phyloP scores from a whole-genome alignment of 2,797 vertebrate genomes.

The Ceyx erithaca region DNA sequence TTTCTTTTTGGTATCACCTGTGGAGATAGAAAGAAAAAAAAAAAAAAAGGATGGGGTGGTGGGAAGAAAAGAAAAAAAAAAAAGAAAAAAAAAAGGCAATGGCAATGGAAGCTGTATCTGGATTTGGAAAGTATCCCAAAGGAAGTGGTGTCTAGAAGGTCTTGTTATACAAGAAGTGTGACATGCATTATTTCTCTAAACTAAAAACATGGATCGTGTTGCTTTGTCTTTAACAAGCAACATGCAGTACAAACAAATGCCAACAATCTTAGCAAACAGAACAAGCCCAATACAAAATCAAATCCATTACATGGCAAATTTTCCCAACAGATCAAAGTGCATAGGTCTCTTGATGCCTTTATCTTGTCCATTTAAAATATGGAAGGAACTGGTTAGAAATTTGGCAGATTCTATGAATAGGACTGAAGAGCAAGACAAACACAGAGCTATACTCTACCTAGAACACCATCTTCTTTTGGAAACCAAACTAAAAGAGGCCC shows the following conservation, averaged over 20 bases:
- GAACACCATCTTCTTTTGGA: not conserved
- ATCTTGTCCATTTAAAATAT: not conserved
- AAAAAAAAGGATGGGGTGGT: not conserved
- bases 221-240: not conserved
- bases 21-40: not conserved
- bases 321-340: not conserved
- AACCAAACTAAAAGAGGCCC: not conserved
- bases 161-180: not conserved
- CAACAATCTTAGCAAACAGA: not conserved
- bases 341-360: not conserved
- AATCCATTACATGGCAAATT: not conserved
- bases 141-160: not conserved
- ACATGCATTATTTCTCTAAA: not conserved
- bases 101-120: not conserved
- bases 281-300: not conserved
- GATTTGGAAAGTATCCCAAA: not conserved
- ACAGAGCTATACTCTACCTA: not conserved
- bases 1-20: not conserved
- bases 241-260: not conserved
- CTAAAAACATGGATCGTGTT: rapidly evolving
- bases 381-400: not conserved
- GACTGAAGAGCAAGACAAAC: not conserved
- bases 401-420: not conserved
- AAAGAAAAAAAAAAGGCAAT: not conserved
- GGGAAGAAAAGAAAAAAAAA: not conserved